Conservation (phyloP, 1,140 invertebrate species). For the Drosophila sproati region DNA sequence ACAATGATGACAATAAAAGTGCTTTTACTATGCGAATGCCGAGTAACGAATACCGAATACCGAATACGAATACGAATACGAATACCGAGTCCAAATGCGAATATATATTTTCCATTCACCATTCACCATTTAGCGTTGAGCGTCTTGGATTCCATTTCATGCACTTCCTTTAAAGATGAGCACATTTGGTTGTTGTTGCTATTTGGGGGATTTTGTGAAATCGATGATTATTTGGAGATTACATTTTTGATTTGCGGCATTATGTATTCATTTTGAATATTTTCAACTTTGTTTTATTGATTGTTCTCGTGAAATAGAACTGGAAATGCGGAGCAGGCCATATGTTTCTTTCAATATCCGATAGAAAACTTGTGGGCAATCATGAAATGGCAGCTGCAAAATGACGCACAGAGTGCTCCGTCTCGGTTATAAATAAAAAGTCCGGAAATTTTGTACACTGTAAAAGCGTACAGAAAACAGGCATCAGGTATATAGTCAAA, state of each 20-base stretch:
- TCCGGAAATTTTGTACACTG: too few species aligned
- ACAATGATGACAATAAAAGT: conserved; percentile 80
- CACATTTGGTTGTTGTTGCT: conserved; percentile 3
- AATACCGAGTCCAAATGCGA: neutral
- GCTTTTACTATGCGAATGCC: conserved; percentile 49
- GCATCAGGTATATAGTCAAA: too few species aligned
- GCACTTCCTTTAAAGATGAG: conserved; percentile 34
- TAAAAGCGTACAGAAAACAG: too few species aligned
- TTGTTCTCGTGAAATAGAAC: neutral
- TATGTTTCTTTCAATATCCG: neutral
- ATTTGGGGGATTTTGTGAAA: conserved; percentile 6
- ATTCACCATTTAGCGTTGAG: conserved; percentile 3
- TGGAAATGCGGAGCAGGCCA: too few species aligned
- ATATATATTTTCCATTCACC: conserved; percentile 14
- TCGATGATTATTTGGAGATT: neutral
- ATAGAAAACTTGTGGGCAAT: too few species aligned
- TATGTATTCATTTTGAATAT: conserved; percentile 16
- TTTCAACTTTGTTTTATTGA: neutral
- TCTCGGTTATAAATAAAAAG: too few species aligned
- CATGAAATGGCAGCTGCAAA: too few species aligned
- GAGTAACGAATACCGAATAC: conserved; percentile 4
- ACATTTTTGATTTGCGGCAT: conserved; percentile 15
- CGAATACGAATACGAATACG: neutral
- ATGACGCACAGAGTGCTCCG: too few species aligned
- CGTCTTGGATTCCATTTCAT: conserved; percentile 23